These are phyloP conservation scores for Sphenopsis melanotis DNA, from an alignment of 2,797 vertebrate genomes.

Conservation along the genomic window DNA sequence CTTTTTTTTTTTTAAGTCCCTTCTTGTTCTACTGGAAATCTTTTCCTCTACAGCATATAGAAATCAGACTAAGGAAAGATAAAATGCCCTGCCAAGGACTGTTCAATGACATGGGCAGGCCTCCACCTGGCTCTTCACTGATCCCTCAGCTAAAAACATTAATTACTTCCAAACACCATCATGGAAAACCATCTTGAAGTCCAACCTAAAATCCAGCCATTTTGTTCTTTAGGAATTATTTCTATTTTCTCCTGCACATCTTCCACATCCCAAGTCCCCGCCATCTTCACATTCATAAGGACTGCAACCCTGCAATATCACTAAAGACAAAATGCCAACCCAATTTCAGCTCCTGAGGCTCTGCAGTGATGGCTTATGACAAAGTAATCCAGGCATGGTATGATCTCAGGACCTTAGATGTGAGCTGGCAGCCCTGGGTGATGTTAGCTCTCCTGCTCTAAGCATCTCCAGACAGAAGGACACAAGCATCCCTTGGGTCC, in stretches of 20 bases:
- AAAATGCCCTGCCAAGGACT: not conserved
- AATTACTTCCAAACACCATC: not conserved
- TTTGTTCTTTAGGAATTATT: not conserved
- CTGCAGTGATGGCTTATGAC: not conserved
- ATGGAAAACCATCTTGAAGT: not conserved
- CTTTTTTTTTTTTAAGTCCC: not conserved
- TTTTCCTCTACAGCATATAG: not conserved
- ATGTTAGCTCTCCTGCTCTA: not conserved
- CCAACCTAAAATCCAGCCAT: not conserved
- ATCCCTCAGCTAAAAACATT: not conserved
- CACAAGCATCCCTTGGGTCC: not conserved
- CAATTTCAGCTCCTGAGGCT: not conserved
- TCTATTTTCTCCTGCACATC: not conserved
- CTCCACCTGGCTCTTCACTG: not conserved
- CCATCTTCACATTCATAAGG: not conserved
- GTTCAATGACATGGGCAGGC: not conserved
- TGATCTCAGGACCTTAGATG: not conserved
- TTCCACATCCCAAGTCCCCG: not conserved
- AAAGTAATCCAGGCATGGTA: constrained; percentile 1
- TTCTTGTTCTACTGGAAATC: not conserved
- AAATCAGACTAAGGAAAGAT: not conserved
- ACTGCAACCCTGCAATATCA: not conserved
- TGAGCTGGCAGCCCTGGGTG: not conserved
- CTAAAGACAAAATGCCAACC: constrained; percentile 12
- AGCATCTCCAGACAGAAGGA: not conserved